A percentile compares a stretch with the other conserved stretches of the same genome.
Conservation (phyloP, 2,113 vertebrate genomes). For the Oplegnathus fasciatus region DNA sequence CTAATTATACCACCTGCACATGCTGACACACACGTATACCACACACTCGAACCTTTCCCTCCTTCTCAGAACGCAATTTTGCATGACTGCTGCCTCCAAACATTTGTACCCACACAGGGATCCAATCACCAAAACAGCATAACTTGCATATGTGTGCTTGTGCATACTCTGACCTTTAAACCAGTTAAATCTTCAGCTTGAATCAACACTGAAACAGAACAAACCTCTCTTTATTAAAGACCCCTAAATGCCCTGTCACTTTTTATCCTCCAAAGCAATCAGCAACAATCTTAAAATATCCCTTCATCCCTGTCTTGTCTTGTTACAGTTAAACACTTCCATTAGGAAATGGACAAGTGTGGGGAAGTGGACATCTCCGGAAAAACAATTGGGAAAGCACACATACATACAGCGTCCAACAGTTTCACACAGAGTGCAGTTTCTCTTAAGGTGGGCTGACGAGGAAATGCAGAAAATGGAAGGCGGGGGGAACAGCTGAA, state of each 20-base stretch:
- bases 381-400: constrained; percentile 38
- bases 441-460: constrained; percentile 62
- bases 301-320: not conserved
- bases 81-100: constrained; percentile 21
- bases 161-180: not conserved
- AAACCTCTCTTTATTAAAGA: not conserved
- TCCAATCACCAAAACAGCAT: not conserved
- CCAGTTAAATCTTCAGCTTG: not conserved
- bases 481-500: not conserved
- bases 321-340: constrained; percentile 36
- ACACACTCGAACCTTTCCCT: not conserved
- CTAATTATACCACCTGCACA: constrained; percentile 56
- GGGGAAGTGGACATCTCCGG: constrained; percentile 41
- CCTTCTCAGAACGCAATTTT: constrained; percentile 11
- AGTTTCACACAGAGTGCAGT: constrained; percentile 24
- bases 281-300: not conserved
- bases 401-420: constrained; percentile 4
- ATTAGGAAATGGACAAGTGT: constrained; percentile 48
- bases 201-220: not conserved
- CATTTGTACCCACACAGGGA: constrained; percentile 12
- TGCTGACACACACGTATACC: not conserved
- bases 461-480: not conserved
- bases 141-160: not conserved
- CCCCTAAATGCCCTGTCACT: not conserved
- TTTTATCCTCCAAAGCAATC: not conserved